phyloP scores from a whole-genome alignment of 2,797 vertebrate genomes.

The Hozukius guyotensis region DNA sequence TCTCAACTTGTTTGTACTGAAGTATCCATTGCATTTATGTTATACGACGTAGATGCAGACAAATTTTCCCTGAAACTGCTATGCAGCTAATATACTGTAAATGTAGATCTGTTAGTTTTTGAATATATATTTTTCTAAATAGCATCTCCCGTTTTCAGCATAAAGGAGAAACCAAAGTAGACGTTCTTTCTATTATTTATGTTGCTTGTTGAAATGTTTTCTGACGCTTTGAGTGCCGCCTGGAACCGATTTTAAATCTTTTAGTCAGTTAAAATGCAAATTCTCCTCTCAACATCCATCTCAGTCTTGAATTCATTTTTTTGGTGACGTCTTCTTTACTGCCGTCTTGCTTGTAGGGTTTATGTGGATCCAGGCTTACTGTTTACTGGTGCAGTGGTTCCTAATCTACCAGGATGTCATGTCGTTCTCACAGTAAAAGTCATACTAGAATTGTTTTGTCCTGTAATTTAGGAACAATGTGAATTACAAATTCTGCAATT shows the following conservation, averaged over 20 bases:
- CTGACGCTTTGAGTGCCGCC: conserved; percentile 46
- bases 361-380: conserved; percentile 72
- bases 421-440: conserved; percentile 2
- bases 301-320: background rate
- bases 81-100: conserved; percentile 79
- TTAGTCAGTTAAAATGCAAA: conserved; percentile 26
- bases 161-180: conserved; percentile 64
- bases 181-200: conserved; percentile 72
- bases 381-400: conserved; percentile 73
- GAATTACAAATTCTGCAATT: background rate
- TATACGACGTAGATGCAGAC: conserved; percentile 68
- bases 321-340: conserved; percentile 17
- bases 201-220: conserved; percentile 53
- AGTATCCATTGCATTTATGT: conserved; percentile 75
- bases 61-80: conserved; percentile 77
- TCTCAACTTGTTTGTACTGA: conserved; percentile 69
- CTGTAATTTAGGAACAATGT: background rate
- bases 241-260: conserved; percentile 26
- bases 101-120: conserved; percentile 75
- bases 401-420: background rate
- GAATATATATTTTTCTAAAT: conserved; percentile 76
- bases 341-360: conserved; percentile 66
- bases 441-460: background rate
- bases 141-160: conserved; percentile 59
- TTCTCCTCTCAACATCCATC: conserved; percentile 29